Evolutionary conservation across 2,888 invertebrate genomes (phyloP), one percentile per base, ranked within the genome.

Genomic region (Thecophora atra): DNA sequence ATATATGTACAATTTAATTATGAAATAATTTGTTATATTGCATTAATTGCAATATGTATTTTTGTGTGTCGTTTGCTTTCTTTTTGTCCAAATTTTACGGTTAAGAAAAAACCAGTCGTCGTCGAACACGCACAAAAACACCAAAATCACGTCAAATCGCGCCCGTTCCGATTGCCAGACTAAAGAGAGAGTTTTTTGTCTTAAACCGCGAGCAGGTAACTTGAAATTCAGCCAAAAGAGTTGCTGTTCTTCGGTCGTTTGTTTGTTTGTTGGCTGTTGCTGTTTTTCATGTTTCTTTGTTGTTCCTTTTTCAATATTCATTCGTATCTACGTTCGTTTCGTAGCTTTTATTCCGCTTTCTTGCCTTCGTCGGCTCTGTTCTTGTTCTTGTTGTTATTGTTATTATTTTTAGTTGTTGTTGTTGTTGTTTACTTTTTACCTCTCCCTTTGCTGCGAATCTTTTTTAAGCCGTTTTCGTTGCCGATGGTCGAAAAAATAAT

Each of bases 151-250:
- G 72, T 72, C 72, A 54, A 72, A 62, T 67, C 72, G 65, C 72
- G 65, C 65, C 67, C 62, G 72, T 65, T 67, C 37, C 66, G 30
- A 62, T 60, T 52, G 72, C 60, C 67, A 72, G 67, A 72, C 72
- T 72, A 72, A 72, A 72, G 62, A 62, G 71, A 71, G 71, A 66
- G 66, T 70, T 70, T 70, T 70, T 70, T 70, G 51, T 70, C 47
- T 69, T 26, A 51, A 56, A 62, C 70, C 60, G 60, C 62, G 62
- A 67, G 47, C 69, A 70, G 65, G 47, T 47, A 66, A 72, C 66
- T 60, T 65, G 71, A 71, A 66, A 71, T 71, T 66, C 66, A 71
- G 71, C 71, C 66, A 42, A 71, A 66, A 64, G 71, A 60, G 47
- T 70, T 67, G 54, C 28, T 56, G n/a, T 13, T 54, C 21, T 44